These are phyloP conservation scores for Anarhynchus alexandrinus DNA, from an alignment of 2,113 vertebrate species.

Conservation along the genomic window DNA sequence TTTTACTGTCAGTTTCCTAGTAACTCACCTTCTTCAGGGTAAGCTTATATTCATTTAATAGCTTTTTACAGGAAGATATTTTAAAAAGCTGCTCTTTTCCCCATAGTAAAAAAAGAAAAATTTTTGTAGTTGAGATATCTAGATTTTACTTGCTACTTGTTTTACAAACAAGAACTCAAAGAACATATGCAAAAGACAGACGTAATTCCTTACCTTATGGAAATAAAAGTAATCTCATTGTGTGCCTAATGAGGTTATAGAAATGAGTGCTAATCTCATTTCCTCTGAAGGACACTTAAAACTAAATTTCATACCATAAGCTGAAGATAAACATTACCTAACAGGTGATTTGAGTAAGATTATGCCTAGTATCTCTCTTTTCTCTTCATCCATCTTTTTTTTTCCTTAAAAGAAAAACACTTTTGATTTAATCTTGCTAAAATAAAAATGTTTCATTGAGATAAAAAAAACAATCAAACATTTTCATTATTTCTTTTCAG, in stretches of 20 bases:
- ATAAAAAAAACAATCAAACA: not conserved
- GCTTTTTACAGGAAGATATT: not conserved
- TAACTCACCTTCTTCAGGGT: not conserved
- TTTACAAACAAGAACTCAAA: not conserved
- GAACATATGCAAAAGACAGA: not conserved
- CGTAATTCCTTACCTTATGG: not conserved
- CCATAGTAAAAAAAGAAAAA: not conserved
- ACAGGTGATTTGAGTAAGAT: not conserved
- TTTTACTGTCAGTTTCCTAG: not conserved
- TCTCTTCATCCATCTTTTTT: not conserved
- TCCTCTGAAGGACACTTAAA: constrained; percentile 12
- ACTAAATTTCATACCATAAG: not conserved
- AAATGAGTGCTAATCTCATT: constrained; percentile 2
- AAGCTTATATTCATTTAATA: not conserved
- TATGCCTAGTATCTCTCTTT: not conserved
- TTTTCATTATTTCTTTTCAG: not conserved
- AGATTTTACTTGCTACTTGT: not conserved
- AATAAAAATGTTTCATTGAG: not conserved
- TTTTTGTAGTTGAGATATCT: not conserved
- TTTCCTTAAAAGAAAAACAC: not conserved
- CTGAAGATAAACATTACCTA: not conserved
- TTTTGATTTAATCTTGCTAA: not conserved
- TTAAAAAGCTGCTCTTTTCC: not conserved
- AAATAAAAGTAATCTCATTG: constrained; percentile 16
- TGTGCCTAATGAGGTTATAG: not conserved